Base-by-base conservation (phyloP, 2,888 invertebrate genomes). In the Caradrina kadenii region DNA sequence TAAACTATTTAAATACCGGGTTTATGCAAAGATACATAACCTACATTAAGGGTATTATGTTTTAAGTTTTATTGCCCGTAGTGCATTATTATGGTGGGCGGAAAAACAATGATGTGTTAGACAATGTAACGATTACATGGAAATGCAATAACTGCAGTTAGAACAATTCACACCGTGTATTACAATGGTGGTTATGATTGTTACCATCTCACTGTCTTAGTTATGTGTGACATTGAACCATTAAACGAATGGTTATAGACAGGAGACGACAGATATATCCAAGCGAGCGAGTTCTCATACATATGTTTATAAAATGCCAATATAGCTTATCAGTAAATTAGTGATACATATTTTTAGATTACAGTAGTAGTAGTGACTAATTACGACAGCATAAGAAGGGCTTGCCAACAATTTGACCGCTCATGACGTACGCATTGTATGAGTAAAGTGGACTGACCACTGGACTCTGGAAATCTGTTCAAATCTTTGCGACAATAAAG, bases 351-450 rank as follows among this genome's bases (percentile, higher is more conserved):
- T 50, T 60, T 61, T 21, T 35, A 73, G 50, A 79, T 63, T 31
- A 76, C 50, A 63, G 73, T 60, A 55, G 50, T 71, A 71, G n/a
- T 77, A 55, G 54, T 76, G 75, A 74, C 59, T 73, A 79, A 76
- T 79, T 79, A 74, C 59, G 63, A 79, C 62, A 63, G 42, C 62
- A 76, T 79, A 79, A 73, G 54, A 19, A 19, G 3, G 22, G n/a
- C 19, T 66, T 79, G 75, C 74, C 74, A 76, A 76, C 59, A 59
- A 76, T 79, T 52, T 79, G 75, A 53, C 59, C 68, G 54, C 53
- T 76, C 22, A n/a, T 79, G 68, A 67, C 62, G 68, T 54, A 60
- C 13, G 39, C 26, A 15, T 39, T 10, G 21, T 42, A 49, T 49
- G 65, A 61, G 26, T 61, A 17, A 22, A 54, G 45, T 61, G 15